Evolutionary conservation across 2,113 vertebrate species (phyloP), one percentile per base, ranked within the genome.

Genomic region (Campylomormyrus numenius): DNA sequence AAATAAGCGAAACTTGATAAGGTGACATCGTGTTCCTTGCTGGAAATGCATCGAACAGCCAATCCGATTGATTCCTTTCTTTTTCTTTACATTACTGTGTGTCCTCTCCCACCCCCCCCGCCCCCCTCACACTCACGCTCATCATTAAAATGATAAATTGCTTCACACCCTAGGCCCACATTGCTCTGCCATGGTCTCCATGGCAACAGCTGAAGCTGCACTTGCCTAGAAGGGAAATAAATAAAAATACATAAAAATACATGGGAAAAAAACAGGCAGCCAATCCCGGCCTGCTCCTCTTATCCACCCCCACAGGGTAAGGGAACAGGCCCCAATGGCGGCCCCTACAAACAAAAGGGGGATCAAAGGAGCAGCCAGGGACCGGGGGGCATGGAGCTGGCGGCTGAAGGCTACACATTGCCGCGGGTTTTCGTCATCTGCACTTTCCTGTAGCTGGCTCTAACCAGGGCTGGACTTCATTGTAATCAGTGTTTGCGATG

Each of bases 81-180:
- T 24, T 45, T 62, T 31, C 70, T 53, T 90, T 88, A 24, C 62
- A 50, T 90, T 24, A 53, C 19, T 77, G 58, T 49, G 49, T 90
- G 24, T 35, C 85, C 85, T 87, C n/a, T 70, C 24, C 89, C 10
- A 42, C 85, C 10, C 15, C 24, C 24, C 39, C 17, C 70, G 35
- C 85, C 70, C 48, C 85, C 53, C 21, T 42, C 39, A 48, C 42
- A 9, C 45, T 58, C 53, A 49, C 5, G 46, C 53, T 88, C 74
- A 80, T 91, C 83, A 92, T 93, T 93, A 93, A 93, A 93, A 93
- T 93, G 93, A 94, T 93, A 90, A 93, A 93, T 91, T 91, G 90
- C 91, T 93, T 91, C 88, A 83, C 91, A 91, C 90, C 85, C 89
- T 35, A 89, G 53, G 53, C 70, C 52, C 66, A 83, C 85, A 19